phyloP scores from a whole-genome alignment of 2,797 vertebrate genomes.

The Toxotes lorentzi region DNA sequence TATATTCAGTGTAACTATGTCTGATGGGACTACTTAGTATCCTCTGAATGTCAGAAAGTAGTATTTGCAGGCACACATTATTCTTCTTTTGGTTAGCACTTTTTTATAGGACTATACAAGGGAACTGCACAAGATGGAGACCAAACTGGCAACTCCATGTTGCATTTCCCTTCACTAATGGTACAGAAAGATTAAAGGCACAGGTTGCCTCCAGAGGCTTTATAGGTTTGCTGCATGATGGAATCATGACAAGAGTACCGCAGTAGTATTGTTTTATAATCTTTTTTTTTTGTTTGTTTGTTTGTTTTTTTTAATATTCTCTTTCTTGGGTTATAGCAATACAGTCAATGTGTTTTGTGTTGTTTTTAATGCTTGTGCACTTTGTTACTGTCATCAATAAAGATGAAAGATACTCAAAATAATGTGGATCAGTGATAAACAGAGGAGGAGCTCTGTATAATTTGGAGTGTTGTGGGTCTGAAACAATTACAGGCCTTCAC shows the following conservation, averaged over 20 bases:
- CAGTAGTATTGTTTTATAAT: conserved; percentile 86
- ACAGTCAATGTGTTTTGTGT: conserved; percentile 72
- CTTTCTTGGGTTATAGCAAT: conserved; percentile 78
- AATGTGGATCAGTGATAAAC: conserved; percentile 27
- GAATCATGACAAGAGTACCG: conserved; percentile 85
- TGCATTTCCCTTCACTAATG: conserved; percentile 76
- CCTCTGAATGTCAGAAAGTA: conserved; percentile 67
- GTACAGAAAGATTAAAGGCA: conserved; percentile 89
- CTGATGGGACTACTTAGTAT: conserved; percentile 57
- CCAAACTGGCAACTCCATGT: conserved; percentile 71
- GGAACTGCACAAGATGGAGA: conserved; percentile 75
- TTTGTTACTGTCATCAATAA: conserved; percentile 87
- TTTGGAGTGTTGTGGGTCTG: neutral
- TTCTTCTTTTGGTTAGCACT: conserved; percentile 77
- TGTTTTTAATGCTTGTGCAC: conserved; percentile 84
- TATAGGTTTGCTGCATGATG: conserved; percentile 88
- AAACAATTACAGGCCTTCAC: neutral
- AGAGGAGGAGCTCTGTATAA: neutral
- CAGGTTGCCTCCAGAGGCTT: conserved; percentile 90
- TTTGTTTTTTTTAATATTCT: conserved; percentile 64
- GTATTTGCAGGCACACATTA: conserved; percentile 74
- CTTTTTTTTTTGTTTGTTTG: conserved; percentile 35
- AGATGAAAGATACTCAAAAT: conserved; percentile 82
- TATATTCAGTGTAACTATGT: conserved; percentile 67
- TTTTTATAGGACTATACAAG: conserved; percentile 73